phyloP scores from a whole-genome alignment of 2,888 invertebrate genomes.

The Caenorhabditis parvicauda region DNA sequence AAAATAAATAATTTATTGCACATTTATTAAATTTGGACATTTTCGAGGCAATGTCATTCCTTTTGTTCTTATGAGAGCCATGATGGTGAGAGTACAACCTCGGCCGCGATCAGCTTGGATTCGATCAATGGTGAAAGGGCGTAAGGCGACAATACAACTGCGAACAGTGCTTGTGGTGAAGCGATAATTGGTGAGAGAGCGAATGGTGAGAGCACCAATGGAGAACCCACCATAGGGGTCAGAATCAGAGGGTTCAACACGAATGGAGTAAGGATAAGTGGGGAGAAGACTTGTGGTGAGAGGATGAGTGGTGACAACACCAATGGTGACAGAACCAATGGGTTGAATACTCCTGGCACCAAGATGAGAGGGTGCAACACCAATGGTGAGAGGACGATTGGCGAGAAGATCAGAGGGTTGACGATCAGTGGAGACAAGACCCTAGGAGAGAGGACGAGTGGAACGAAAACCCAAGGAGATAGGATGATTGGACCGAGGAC shows the following conservation, averaged over 20 bases:
- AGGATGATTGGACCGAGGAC: constrained; percentile 56
- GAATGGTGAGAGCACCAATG: constrained; percentile 54
- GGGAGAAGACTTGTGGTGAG: constrained; percentile 55
- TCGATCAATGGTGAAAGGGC: constrained; percentile 57
- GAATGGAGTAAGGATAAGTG: constrained; percentile 54
- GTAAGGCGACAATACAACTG: constrained; percentile 57
- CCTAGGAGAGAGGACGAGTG: constrained; percentile 55
- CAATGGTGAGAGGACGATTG: constrained; percentile 51
- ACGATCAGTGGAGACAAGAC: constrained; percentile 49
- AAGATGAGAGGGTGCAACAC: constrained; percentile 56
- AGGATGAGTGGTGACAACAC: constrained; percentile 55
- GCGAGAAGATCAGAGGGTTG: constrained; percentile 46
- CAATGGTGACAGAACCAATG: constrained; percentile 53
- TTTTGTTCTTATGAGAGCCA: constrained; percentile 50
- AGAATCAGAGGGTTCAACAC: constrained; percentile 54
- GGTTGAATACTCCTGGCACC: constrained; percentile 50
- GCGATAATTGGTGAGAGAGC: constrained; percentile 57
- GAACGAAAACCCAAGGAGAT: constrained; percentile 57
- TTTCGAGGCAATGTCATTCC: not conserved
- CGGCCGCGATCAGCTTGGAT: constrained; percentile 52
- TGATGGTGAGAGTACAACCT: constrained; percentile 57
- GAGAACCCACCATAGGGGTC: constrained; percentile 50
- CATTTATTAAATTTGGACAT: constrained; percentile 16
- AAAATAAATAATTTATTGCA: constrained; percentile 21
- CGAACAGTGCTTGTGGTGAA: constrained; percentile 57